Evolutionary conservation across 2,113 vertebrate species (phyloP).

Genomic region (Polyodon spathula): DNA sequence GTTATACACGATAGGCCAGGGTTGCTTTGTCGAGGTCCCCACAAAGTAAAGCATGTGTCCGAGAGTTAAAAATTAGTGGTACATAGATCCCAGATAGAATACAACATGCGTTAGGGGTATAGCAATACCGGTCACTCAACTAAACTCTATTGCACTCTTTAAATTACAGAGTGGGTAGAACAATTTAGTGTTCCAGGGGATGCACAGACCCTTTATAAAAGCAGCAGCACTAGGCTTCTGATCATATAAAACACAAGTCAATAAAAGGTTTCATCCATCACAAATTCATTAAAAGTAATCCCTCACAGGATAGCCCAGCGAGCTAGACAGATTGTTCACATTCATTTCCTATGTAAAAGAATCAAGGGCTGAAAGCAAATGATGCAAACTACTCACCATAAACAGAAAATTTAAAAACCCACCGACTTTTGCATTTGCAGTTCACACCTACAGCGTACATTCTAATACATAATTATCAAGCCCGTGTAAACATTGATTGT

Average conservation of each 20-base stretch:
- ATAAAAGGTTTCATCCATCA: constrained; percentile 35
- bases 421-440: constrained; percentile 7
- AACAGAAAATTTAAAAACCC: neutral
- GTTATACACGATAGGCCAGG: too few species aligned
- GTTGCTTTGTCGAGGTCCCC: too few species aligned
- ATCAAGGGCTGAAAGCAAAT: constrained; percentile 25
- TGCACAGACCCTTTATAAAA: too few species aligned
- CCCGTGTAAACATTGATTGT: constrained; percentile 6
- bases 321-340: neutral
- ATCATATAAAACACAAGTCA: constrained; percentile 22
- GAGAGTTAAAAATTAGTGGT: too few species aligned
- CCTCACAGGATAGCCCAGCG: constrained; percentile 23
- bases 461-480: constrained; percentile 13
- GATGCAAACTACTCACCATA: constrained; percentile 23
- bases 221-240: too few species aligned
- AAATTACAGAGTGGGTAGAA: too few species aligned
- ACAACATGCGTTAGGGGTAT: too few species aligned
- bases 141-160: too few species aligned
- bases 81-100: too few species aligned
- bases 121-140: too few species aligned
- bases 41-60: too few species aligned
- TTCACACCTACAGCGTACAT: constrained; percentile 5
- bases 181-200: constrained; percentile 11
- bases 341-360: constrained; percentile 42
- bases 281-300: constrained; percentile 53